phyloP scores from a whole-genome alignment of 2,113 vertebrate genomes.

The Dinomys branickii region DNA sequence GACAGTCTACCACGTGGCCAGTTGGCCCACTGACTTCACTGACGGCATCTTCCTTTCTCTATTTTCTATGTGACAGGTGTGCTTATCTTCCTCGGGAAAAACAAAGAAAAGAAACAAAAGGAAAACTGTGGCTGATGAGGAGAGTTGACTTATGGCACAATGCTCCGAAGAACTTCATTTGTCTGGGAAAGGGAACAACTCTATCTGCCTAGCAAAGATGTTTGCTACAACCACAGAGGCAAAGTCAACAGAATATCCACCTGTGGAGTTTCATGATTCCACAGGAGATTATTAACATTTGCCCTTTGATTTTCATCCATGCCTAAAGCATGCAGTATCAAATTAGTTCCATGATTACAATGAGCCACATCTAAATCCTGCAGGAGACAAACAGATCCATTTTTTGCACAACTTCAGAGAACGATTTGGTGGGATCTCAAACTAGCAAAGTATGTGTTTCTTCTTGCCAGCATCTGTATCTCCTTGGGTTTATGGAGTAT shows the following conservation, averaged over 20 bases:
- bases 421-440: not conserved
- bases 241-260: not conserved
- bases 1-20: not conserved
- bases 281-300: not conserved
- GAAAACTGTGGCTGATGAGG: not conserved
- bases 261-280: not conserved
- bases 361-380: not conserved
- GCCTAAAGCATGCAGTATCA: not conserved
- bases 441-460: not conserved
- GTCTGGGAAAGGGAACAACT: slow-evolving; percentile 17
- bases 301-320: not conserved
- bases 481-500: not conserved
- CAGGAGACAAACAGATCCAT: not conserved
- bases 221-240: not conserved
- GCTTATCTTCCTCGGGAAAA: not conserved
- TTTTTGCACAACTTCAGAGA: not conserved
- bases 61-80: slow-evolving; percentile 16
- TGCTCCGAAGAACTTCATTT: not conserved
- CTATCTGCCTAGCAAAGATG: not conserved
- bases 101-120: not conserved
- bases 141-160: slow-evolving; percentile 39
- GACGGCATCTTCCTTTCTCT: not conserved
- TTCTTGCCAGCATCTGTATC: not conserved
- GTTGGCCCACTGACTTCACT: not conserved
- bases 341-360: not conserved